Conservation (phyloP, 1,140 invertebrate species). For the Maconellicoccus hirsutus region DNA sequence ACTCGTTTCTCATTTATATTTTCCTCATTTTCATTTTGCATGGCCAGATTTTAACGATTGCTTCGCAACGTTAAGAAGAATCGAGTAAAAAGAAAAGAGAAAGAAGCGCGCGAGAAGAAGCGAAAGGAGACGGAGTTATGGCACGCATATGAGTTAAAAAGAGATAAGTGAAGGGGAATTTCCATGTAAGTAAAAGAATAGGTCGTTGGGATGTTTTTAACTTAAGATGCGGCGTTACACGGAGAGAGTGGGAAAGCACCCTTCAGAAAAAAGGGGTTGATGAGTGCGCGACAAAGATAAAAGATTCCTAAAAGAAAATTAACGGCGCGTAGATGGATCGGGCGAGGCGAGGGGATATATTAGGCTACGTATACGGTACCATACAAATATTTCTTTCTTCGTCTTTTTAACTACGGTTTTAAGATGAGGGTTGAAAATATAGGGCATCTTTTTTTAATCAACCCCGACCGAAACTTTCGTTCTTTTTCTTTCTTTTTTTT, state of each 20-base stretch:
- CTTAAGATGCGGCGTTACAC: conserved; percentile 14
- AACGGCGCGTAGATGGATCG: background rate
- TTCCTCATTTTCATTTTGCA: conserved; percentile 30
- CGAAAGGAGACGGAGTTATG: conserved; percentile 6
- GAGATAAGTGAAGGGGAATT: conserved; percentile 17
- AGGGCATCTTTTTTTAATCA: conserved; percentile 19
- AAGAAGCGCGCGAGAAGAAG: conserved; percentile 22
- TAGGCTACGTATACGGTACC: conserved; percentile 19
- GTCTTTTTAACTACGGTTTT: conserved; percentile 21
- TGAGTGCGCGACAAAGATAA: conserved; percentile 25
- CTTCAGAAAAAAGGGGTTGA: conserved; percentile 24
- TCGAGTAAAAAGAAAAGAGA: conserved; percentile 25
- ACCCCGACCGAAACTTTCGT: conserved; percentile 11
- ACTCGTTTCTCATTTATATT: conserved; percentile 31
- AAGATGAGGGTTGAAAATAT: conserved; percentile 17
- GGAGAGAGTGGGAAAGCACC: conserved; percentile 16
- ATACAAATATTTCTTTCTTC: conserved; percentile 22
- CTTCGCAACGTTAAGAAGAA: conserved; percentile 26
- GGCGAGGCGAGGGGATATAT: background rate
- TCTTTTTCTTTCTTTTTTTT: conserved; percentile 13
- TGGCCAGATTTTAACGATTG: conserved; percentile 33
- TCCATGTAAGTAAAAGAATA: conserved; percentile 29
- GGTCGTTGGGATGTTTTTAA: conserved; percentile 23
- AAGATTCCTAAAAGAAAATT: conserved; percentile 27
- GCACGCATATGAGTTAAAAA: conserved; percentile 17